These are phyloP conservation scores for Rhopilema esculentum DNA, from an alignment of 30 jellyfish, hydroid and myxozoan genomes.

Conservation along the genomic window DNA sequence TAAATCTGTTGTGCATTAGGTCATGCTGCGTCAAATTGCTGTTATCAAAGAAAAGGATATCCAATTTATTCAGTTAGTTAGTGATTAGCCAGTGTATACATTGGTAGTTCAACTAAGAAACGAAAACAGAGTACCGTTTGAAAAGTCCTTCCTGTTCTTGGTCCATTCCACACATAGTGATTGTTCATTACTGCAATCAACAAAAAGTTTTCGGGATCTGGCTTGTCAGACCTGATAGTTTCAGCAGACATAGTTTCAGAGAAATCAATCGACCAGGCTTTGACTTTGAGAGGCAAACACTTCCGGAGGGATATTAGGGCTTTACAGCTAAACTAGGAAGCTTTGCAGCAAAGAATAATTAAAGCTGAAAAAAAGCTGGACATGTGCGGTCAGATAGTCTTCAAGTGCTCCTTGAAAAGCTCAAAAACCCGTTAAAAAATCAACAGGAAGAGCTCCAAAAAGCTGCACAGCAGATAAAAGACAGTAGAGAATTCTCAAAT, in stretches of 20 bases:
- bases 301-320: slow-evolving; percentile 55
- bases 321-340: slow-evolving; percentile 42
- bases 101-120: slow-evolving; percentile 22
- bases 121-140: slow-evolving; percentile 43
- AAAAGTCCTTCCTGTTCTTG: slow-evolving; percentile 23
- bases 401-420: too few relatives aligned
- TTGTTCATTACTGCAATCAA: slow-evolving; percentile 44
- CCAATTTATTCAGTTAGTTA: too few relatives aligned
- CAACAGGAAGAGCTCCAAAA: too few relatives aligned
- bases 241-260: slow-evolving; percentile 49
- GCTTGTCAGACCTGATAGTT: slow-evolving; percentile 37
- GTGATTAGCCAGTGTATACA: too few relatives aligned
- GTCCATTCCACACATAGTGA: slow-evolving; percentile 53
- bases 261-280: slow-evolving; percentile 29
- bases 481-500: too few relatives aligned
- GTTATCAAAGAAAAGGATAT: too few relatives aligned
- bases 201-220: slow-evolving; percentile 60
- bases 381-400: too few relatives aligned
- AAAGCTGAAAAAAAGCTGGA: too few relatives aligned
- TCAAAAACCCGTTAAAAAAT: too few relatives aligned
- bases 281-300: slow-evolving; percentile 57
- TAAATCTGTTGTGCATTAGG: too few relatives aligned
- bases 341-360: slow-evolving; percentile 23
- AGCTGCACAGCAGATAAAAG: too few relatives aligned
- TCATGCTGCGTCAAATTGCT: too few relatives aligned